phyloP scores from a whole-genome alignment of 2,888 invertebrate genomes.

The Lochmaea crataegi region DNA sequence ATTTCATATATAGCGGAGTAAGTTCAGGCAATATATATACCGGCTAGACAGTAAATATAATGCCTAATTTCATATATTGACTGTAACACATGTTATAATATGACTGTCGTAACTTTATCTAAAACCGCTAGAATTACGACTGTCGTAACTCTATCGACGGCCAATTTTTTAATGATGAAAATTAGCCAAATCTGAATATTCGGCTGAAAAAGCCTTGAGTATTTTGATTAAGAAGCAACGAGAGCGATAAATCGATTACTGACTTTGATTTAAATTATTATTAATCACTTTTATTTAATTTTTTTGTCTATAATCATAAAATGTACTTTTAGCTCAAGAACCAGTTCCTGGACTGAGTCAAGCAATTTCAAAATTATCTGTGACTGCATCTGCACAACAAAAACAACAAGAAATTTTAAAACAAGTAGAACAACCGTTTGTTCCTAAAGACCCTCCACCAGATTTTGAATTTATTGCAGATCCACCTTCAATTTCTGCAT shows the following conservation, averaged over 20 bases:
- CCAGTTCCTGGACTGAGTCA: slow-evolving; percentile 64
- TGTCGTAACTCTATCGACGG: too few species aligned
- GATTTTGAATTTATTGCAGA: slow-evolving; percentile 97
- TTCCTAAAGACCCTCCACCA: slow-evolving; percentile 91
- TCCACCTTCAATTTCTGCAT: slow-evolving; percentile 97
- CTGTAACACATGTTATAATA: too few species aligned
- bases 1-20: too few species aligned
- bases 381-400: slow-evolving; percentile 83
- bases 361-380: slow-evolving; percentile 70
- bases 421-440: slow-evolving; percentile 86
- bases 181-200: slow-evolving; percentile 63
- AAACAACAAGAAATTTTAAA: slow-evolving; percentile 90
- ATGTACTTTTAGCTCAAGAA: slow-evolving; percentile 62
- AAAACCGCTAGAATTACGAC: too few species aligned
- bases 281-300: not conserved
- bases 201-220: slow-evolving; percentile 58
- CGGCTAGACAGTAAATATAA: too few species aligned
- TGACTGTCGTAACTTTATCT: too few species aligned
- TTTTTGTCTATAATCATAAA: not conserved
- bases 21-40: too few species aligned
- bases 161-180: slow-evolving; percentile 58
- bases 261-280: not conserved
- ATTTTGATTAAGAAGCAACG: slow-evolving; percentile 53
- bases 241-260: slow-evolving; percentile 52
- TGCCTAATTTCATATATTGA: too few species aligned